These are phyloP conservation scores for Corythucha ciliata DNA, from an alignment of 2,888 invertebrate species.

Conservation along the genomic window DNA sequence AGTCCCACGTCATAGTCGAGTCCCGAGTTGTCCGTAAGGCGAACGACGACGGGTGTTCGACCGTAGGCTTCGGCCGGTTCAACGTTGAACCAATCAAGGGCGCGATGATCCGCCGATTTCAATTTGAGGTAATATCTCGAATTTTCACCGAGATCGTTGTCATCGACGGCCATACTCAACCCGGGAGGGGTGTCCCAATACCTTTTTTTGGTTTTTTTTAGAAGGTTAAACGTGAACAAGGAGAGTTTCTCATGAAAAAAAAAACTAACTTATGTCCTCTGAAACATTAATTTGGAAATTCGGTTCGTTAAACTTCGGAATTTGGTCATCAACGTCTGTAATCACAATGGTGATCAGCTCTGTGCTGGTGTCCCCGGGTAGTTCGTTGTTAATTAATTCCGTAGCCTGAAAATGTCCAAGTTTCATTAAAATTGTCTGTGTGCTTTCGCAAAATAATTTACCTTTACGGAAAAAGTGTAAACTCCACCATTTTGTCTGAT, in stretches of 20 bases:
- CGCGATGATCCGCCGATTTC: constrained; percentile 45
- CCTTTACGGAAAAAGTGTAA: constrained; percentile 59
- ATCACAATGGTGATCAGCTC: constrained; percentile 67
- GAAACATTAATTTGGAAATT: constrained; percentile 60
- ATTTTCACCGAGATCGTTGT: constrained; percentile 63
- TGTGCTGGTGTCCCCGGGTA: constrained; percentile 57
- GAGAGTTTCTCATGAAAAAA: neutral
- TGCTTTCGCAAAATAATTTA: constrained; percentile 33
- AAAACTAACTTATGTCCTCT: constrained; percentile 57
- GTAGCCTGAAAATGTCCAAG: constrained; percentile 49
- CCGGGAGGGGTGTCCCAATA: constrained; percentile 45
- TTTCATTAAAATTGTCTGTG: constrained; percentile 9
- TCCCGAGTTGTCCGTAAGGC: constrained; percentile 54
- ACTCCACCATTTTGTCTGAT: constrained; percentile 70
- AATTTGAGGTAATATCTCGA: constrained; percentile 58
- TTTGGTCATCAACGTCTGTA: constrained; percentile 67
- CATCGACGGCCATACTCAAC: constrained; percentile 61
- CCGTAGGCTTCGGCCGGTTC: constrained; percentile 60
- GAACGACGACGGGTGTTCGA: constrained; percentile 62
- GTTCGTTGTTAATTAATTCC: constrained; percentile 60
- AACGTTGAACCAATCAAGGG: constrained; percentile 43
- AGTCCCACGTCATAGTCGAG: constrained; percentile 59
- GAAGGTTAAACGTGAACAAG: neutral
- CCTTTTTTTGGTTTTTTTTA: too few relatives aligned
- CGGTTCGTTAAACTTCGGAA: constrained; percentile 59